Evolutionary conservation across 1,140 invertebrate genomes (phyloP).

Genomic region (Myzus persicae): DNA sequence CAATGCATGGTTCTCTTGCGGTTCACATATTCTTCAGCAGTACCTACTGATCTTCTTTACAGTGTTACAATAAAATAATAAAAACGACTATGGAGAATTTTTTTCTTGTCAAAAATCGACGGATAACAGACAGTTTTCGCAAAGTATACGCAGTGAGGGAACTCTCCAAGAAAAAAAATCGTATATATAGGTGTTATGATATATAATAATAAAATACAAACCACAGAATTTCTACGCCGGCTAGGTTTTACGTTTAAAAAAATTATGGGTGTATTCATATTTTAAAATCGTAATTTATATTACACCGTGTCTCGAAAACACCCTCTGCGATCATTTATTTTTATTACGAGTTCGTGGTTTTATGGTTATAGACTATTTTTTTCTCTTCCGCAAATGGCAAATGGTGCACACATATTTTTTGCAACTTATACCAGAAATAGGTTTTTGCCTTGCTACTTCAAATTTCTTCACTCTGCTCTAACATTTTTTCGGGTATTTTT

Average conservation of each 20-base stretch:
- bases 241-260: not conserved
- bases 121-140: not conserved
- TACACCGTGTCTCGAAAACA: not conserved
- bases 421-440: not conserved
- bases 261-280: not conserved
- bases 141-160: not conserved
- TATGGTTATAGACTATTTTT: conserved; percentile 19
- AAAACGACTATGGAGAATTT: not conserved
- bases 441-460: not conserved
- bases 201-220: not conserved
- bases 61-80: not conserved
- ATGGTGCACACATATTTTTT: conserved; percentile 1
- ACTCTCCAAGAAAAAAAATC: not conserved
- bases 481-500: not conserved
- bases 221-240: not conserved
- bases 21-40: not conserved
- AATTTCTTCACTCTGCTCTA: not conserved
- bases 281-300: conserved; percentile 30
- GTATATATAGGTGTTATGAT: too few relatives aligned
- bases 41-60: not conserved
- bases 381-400: not conserved
- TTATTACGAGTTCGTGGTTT: not conserved
- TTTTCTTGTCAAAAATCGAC: not conserved
- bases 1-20: not conserved
- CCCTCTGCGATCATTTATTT: conserved; percentile 23